Base-by-base conservation (phyloP, 2,888 invertebrate genomes). In the Orchestes rusci region DNA sequence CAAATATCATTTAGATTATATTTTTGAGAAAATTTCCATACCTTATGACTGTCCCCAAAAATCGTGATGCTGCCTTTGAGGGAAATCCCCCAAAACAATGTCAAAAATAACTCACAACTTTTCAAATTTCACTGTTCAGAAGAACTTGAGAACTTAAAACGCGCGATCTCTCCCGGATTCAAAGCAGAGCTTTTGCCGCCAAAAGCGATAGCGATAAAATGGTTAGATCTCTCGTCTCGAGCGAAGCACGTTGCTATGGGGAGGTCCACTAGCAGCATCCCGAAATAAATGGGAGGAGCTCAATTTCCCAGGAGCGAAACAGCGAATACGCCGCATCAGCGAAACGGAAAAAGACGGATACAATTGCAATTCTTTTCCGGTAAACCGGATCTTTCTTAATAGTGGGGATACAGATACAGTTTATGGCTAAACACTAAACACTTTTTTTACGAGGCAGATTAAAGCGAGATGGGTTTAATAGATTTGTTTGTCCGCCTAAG, bases 11-110 rank as follows among this genome's bases (percentile, higher is more conserved):
- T 28, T 17, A 29, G 13, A 28, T 5, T 33, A 35, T 18, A 32
- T 33, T 20, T 32, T 16, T 30, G 12, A 10, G 12, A 30, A 36
- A 39, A 37, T 56, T n/a, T n/a, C n/a, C n/a, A n/a, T 63, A 69
- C 69, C 65, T 69, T 69, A 58, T 69, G 69, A 53, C 63, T 66
- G 56, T 68, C 69, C 56, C 68, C 68, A 58, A 69, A 69, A 66
- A 69, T 69, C 67, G 69, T 69, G 69, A 63, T 66, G 66, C 61
- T 59, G 60, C 50, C 56, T 56, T 52, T 59, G 64, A 67, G 66
- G 67, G 58, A 56, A 53, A 32, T 30, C 49, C 49, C 49, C 49
- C 39, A 28, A 39, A 38, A 4, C 18, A n/a, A 17, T 3, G 4
- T 2, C 35, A 35, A n/a, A 10, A 18, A 18, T 13, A 15, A 4